Evolutionary conservation across 1,140 invertebrate species (phyloP), one percentile per base, ranked within the genome.

Genomic region (Drosophila pectinifera): DNA sequence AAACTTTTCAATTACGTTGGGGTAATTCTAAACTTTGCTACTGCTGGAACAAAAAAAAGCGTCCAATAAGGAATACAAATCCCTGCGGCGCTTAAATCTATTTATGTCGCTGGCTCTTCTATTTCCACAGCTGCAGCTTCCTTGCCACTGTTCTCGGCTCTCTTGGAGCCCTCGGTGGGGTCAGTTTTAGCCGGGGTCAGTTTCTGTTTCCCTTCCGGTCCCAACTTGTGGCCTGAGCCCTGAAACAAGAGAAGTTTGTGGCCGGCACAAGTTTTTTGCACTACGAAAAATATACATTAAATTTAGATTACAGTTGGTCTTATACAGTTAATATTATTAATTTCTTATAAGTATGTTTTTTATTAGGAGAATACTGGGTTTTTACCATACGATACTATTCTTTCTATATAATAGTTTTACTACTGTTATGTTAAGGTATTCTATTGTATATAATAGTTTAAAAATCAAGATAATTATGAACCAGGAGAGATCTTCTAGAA

Each of bases 1-100:
- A 79, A 80, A 80, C 70, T 80, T 80, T 80, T 80, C 77, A 80
- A 80, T 80, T 80, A 79, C 78, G 58, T 70, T 79, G 57, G 54
- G 51, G 54, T 74, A 69, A 79, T 80, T 80, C 63, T 68, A 79
- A 80, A 80, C 77, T 80, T 74, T 68, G 56, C 67, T 43, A 36
- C 72, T 68, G 41, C 34, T 31, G 34, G 14, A 11, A 38, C n/a
- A 49, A 36, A 57, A 48, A 45, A 24, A 28, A 67, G 48, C 39
- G 54, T 59, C 76, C 77, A 80, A 74, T 74, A 80, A 74, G 63
- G 55, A 79, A 69, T 58, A 79, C 54, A 80, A 80, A 79, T 80
- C 70, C 76, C 76, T 79, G 63, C 70, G 76, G 78, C 70, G 45
- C 65, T 79, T 79, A 74, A 80, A 79, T 80, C 69, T 79, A 80